Conservation (phyloP, 2,113 vertebrate species). For the Antennarius striatus region DNA sequence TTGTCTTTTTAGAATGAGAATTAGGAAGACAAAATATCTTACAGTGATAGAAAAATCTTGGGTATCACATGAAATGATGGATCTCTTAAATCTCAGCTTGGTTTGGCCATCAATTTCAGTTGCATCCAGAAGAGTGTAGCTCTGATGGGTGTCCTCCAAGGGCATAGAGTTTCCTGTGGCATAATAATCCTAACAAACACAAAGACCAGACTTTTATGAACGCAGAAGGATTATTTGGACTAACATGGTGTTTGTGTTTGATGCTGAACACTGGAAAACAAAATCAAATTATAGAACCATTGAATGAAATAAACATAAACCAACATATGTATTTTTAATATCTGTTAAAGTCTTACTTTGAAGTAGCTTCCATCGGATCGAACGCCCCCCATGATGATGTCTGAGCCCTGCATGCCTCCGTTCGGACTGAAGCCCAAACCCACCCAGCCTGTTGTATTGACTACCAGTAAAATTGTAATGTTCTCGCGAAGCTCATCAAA, state of each 20-base stretch:
- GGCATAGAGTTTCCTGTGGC: constrained; percentile 62
- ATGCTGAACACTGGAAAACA: no score
- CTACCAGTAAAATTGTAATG: constrained; percentile 77
- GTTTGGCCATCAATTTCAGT: constrained; percentile 73
- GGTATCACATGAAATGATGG: constrained; percentile 75
- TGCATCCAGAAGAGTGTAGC: constrained; percentile 77
- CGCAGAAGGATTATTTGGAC: not conserved
- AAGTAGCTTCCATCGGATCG: constrained; percentile 75
- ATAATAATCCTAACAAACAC: constrained; percentile 74
- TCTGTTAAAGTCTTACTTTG: constrained; percentile 61
- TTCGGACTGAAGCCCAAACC: constrained; percentile 78
- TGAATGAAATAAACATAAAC: not conserved
- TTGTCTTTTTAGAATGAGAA: no score
- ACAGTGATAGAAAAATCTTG: constrained; percentile 79
- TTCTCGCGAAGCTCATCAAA: constrained; percentile 65
- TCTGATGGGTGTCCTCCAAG: constrained; percentile 76
- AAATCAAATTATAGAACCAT: no score
- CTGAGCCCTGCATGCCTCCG: constrained; percentile 71
- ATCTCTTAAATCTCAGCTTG: constrained; percentile 71
- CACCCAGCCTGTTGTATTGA: constrained; percentile 80
- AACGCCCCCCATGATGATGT: constrained; percentile 79
- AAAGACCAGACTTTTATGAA: not conserved
- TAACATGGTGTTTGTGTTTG: no score
- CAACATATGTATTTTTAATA: not conserved
- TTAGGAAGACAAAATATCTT: constrained; percentile 37